Evolutionary conservation across 1,140 invertebrate species (phyloP).

Genomic region (Papilio aristodemus): DNA sequence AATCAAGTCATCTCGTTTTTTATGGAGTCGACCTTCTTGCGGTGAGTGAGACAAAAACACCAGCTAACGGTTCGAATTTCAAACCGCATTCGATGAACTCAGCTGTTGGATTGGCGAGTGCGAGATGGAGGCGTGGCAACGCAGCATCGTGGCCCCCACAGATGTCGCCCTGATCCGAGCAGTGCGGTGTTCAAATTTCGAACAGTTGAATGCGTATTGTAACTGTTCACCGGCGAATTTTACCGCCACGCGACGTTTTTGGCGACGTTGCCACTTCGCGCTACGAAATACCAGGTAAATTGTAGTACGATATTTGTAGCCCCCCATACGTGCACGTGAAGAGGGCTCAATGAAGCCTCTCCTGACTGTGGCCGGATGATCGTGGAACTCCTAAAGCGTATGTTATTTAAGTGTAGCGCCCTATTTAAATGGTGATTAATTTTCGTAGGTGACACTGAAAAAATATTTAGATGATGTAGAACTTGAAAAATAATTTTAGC

Average conservation of each 20-base stretch:
- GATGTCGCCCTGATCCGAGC: constrained; percentile 59
- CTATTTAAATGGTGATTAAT: constrained; percentile 25
- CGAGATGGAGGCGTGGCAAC: constrained; percentile 59
- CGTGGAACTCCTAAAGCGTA: constrained; percentile 30
- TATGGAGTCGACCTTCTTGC: constrained; percentile 44
- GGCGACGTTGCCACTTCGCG: constrained; percentile 70
- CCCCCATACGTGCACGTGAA: constrained; percentile 26
- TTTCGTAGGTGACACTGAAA: not conserved
- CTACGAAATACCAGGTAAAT: constrained; percentile 67
- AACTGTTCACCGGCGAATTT: constrained; percentile 63
- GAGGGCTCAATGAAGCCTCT: constrained; percentile 23
- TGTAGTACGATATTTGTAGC: constrained; percentile 55
- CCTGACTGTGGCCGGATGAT: constrained; percentile 22
- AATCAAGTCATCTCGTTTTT: constrained; percentile 52
- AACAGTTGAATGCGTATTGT: constrained; percentile 77
- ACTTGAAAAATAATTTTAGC: not conserved
- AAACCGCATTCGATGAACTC: constrained; percentile 44
- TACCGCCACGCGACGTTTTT: constrained; percentile 48
- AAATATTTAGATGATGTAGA: not conserved
- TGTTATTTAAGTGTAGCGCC: constrained; percentile 22
- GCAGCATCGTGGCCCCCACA: constrained; percentile 66
- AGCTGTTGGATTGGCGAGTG: constrained; percentile 50
- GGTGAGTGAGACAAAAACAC: constrained; percentile 51
- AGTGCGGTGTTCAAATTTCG: constrained; percentile 63
- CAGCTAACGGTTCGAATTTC: constrained; percentile 34